A percentile compares a stretch with the other conserved stretches of the same genome.
These are phyloP conservation scores for Spodoptera litura DNA, from an alignment of 1,140 invertebrate species.

Conservation along the genomic window DNA sequence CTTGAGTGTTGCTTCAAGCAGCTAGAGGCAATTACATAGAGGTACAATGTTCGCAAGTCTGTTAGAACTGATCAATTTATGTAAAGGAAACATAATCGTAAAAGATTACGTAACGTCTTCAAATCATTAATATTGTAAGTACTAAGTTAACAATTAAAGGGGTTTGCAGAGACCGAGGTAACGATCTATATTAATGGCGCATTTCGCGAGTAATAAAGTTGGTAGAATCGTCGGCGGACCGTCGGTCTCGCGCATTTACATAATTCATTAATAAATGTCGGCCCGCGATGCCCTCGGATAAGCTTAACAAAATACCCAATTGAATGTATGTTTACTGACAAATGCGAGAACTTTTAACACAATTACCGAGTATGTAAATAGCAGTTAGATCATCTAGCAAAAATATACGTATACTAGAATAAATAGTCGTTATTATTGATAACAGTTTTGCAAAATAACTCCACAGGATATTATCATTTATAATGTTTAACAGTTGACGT, in stretches of 20 bases:
- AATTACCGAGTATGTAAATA: constrained; percentile 30
- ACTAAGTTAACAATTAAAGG: constrained; percentile 53
- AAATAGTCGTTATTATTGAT: background rate
- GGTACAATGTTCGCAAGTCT: constrained; percentile 21
- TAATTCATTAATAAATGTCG: constrained; percentile 78
- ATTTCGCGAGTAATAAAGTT: constrained; percentile 66
- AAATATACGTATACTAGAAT: background rate
- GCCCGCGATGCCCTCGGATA: constrained; percentile 69
- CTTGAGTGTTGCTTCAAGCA: constrained; percentile 23
- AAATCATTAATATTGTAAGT: constrained; percentile 25
- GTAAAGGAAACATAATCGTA: background rate
- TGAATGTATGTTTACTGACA: constrained; percentile 48
- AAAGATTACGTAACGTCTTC: constrained; percentile 19
- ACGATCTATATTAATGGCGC: constrained; percentile 62
- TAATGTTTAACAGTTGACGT: background rate
- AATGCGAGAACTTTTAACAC: constrained; percentile 43
- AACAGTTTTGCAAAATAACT: background rate
- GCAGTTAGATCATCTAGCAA: constrained; percentile 9
- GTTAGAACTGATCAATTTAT: constrained; percentile 11
- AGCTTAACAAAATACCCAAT: constrained; percentile 70
- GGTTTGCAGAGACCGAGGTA: constrained; percentile 55
- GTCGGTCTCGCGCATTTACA: constrained; percentile 67
- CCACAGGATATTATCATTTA: constrained; percentile 14
- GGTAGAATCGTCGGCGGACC: constrained; percentile 52
- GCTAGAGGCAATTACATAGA: constrained; percentile 2